Evolutionary conservation across 1,140 invertebrate species (phyloP), one percentile per base, ranked within the genome.

Genomic region (Aphis gossypii): DNA sequence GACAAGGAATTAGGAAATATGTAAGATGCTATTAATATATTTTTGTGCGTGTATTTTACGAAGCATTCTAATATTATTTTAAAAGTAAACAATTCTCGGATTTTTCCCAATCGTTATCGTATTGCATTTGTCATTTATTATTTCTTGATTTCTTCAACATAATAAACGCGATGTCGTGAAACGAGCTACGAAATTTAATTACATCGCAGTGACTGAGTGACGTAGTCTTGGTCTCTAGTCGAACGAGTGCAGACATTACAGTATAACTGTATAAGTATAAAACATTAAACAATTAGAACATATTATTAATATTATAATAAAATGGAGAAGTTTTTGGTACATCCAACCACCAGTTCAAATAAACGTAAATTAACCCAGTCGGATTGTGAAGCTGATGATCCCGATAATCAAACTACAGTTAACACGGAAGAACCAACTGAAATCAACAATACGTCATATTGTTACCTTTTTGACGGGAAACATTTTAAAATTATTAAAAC

Each of bases 331-430:
- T 76, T 76, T 76, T 76, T 76, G 68, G 68, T 76, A 76, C 11
- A 76, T 76, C 68, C 68, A 76, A 76, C 68, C n/a, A 11, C n/a
- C n/a, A 76, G n/a, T 76, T 76, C 68, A 9, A 76, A 11, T 76
- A 76, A 76, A 76, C n/a, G n/a, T 9, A 76, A 76, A 76, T 76
- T 76, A 76, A 76, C n/a, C n/a, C 68, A 76, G 68, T 35, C 68
- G 0, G 68, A 76, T 76, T 76, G 68, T 76, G n/a, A 35, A 76
- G 8, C 68, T 11, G 14, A 30, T 76, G 68, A 76, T 35, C 9
- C 68, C 14, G 68, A 76, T 76, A 11, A 76, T 76, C 68, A 76
- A 82, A 35, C 4, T 82, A 82, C 35, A 35, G 20, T 82, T 35
- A 82, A 20, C 76, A 35, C 76, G 3, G 68, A 60, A 30, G 56